Conservation (phyloP, 2,888 invertebrate genomes). For the Sipunculus nudus region DNA sequence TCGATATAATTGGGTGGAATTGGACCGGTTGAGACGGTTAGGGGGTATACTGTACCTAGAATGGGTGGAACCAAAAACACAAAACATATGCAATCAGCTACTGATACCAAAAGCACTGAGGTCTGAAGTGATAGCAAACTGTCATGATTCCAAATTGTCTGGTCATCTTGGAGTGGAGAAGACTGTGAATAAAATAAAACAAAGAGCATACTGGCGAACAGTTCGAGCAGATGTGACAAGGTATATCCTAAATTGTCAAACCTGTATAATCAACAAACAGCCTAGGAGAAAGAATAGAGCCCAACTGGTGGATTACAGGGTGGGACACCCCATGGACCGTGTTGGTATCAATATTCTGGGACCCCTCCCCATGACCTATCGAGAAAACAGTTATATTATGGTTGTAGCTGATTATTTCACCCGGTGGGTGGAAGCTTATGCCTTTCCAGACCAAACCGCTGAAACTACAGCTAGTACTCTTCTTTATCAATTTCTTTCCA, state of each 20-base stretch:
- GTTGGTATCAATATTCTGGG: slow-evolving; percentile 1
- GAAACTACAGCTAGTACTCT: background rate
- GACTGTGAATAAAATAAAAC: too few relatives aligned
- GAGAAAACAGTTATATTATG: slow-evolving; percentile 2
- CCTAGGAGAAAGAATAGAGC: background rate
- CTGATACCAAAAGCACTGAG: too few relatives aligned
- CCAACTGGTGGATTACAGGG: background rate
- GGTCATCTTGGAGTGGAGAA: too few relatives aligned
- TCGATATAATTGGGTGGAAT: too few relatives aligned
- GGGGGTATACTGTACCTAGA: too few relatives aligned
- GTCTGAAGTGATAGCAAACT: too few relatives aligned
- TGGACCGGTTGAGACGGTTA: too few relatives aligned
- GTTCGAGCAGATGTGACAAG: background rate
- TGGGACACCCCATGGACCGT: background rate
- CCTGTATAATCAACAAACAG: background rate
- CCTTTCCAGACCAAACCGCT: slow-evolving; percentile 1
- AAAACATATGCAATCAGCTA: too few relatives aligned
- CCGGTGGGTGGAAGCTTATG: background rate
- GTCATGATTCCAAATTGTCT: too few relatives aligned
- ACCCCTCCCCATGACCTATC: background rate
- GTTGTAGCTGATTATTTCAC: background rate
- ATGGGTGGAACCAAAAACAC: too few relatives aligned
- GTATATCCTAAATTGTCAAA: background rate
- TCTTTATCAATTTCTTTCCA: background rate
- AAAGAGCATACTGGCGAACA: too few relatives aligned